These are phyloP conservation scores for Neopipo cinnamomea DNA, from an alignment of 2,113 vertebrate genomes.

Conservation along the genomic window DNA sequence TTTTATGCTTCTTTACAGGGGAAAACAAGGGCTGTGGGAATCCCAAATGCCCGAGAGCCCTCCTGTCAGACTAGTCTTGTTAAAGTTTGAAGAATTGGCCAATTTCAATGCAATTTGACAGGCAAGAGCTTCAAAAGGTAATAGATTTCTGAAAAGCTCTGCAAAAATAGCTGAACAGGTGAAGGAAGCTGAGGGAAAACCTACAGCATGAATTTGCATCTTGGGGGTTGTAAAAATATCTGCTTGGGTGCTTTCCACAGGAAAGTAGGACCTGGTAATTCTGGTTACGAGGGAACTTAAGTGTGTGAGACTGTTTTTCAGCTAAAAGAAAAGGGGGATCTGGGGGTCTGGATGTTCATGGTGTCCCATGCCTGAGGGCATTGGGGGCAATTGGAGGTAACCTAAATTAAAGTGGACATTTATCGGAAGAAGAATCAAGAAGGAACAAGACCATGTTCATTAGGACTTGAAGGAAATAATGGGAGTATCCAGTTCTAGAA, in stretches of 20 bases:
- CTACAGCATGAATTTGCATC: rapidly evolving
- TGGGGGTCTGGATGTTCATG: background rate
- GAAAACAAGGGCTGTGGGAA: background rate
- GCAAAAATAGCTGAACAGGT: background rate
- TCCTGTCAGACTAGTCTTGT: background rate
- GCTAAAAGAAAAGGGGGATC: background rate
- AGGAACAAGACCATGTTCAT: background rate
- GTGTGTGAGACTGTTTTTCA: background rate
- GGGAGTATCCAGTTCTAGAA: background rate
- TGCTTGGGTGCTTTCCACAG: background rate
- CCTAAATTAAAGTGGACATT: background rate
- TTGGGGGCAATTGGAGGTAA: background rate
- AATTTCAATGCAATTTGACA: background rate
- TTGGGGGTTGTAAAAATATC: background rate
- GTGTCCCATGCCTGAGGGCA: background rate
- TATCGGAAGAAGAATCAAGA: background rate
- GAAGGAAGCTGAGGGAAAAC: background rate
- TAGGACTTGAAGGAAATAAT: background rate
- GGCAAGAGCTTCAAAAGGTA: background rate
- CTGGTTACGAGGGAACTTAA: background rate
- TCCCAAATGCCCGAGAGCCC: background rate
- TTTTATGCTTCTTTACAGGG: background rate
- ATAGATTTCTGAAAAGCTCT: background rate
- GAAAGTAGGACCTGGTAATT: background rate
- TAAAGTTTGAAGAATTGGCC: background rate